Evolutionary conservation across 92 coral and sea anemone species (phyloP).

Genomic region (Siderastrea siderea): DNA sequence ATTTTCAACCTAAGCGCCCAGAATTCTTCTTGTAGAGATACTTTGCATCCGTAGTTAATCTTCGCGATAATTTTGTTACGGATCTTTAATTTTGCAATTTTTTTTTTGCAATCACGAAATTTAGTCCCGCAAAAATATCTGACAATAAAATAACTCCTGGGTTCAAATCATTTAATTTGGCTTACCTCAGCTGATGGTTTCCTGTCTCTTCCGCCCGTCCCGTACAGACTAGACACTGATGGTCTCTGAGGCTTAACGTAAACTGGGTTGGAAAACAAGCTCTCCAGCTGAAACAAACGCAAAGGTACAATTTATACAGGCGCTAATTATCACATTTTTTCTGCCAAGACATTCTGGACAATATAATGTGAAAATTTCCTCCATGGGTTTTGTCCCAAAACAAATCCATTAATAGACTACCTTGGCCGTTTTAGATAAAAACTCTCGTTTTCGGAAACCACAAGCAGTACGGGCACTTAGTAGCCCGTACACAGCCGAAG

Average conservation of each 20-base stretch:
- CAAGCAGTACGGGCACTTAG: no score
- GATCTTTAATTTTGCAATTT: no score
- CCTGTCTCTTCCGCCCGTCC: constrained; percentile 57
- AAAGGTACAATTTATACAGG: background rate
- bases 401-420: no score
- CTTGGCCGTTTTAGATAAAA: no score
- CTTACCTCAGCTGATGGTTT: constrained; percentile 59
- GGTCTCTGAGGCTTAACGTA: constrained; percentile 81
- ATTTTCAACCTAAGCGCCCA: no score
- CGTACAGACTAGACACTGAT: constrained; percentile 69
- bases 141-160: background rate
- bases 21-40: no score
- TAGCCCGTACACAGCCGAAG: no score
- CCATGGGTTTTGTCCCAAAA: background rate
- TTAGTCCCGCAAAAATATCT: no score
- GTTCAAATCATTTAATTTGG: background rate
- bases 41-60: no score
- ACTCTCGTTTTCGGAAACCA: no score
- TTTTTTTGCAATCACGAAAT: background rate
- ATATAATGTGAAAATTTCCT: background rate
- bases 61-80: no score
- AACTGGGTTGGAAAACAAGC: constrained; percentile 78
- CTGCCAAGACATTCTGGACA: background rate
- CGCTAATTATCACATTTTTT: background rate
- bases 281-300: constrained; percentile 74